phyloP scores from a whole-genome alignment of 2,113 vertebrate species.

The Scortum barcoo region DNA sequence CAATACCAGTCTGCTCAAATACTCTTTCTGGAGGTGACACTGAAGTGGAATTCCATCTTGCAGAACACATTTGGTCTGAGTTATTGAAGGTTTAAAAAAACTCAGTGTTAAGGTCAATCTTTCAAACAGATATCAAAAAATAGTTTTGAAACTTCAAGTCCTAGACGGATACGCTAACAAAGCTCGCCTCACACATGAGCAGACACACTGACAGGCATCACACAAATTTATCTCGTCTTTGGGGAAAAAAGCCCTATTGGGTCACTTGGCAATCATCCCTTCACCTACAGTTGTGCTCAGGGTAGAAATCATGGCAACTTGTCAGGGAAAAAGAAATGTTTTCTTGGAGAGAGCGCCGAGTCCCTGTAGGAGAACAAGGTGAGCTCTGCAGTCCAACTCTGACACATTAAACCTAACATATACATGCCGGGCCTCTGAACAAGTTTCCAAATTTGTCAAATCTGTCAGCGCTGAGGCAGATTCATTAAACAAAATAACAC shows the following conservation, averaged over 20 bases:
- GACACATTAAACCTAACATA: conserved; percentile 57
- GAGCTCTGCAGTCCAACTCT: conserved; percentile 49
- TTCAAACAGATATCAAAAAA: conserved; percentile 37
- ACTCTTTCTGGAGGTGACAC: conserved; percentile 6
- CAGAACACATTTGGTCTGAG: conserved; percentile 25
- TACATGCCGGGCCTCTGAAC: conserved; percentile 32
- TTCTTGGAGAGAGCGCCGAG: conserved; percentile 40
- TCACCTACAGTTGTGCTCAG: conserved; percentile 46
- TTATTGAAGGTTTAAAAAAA: conserved; percentile 26
- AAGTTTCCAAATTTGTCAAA: conserved; percentile 59
- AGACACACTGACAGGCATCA: conserved; percentile 40
- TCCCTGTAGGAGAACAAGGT: conserved; percentile 57
- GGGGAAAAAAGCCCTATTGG: conserved; percentile 11
- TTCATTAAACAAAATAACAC: conserved; percentile 60
- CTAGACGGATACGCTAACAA: conserved; percentile 1
- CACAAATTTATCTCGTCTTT: conserved; percentile 38
- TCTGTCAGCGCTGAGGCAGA: conserved; percentile 40
- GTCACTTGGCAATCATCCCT: conserved; percentile 62
- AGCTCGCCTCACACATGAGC: conserved; percentile 8
- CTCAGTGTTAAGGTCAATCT: conserved; percentile 27
- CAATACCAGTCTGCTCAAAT: conserved; percentile 9
- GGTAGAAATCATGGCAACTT: conserved; percentile 61
- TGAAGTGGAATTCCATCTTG: conserved; percentile 18
- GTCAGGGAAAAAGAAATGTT: conserved; percentile 67
- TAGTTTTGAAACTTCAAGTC: conserved; percentile 13